phyloP scores from a whole-genome alignment of 2,888 invertebrate species.

The Drosophila hamatofila region DNA sequence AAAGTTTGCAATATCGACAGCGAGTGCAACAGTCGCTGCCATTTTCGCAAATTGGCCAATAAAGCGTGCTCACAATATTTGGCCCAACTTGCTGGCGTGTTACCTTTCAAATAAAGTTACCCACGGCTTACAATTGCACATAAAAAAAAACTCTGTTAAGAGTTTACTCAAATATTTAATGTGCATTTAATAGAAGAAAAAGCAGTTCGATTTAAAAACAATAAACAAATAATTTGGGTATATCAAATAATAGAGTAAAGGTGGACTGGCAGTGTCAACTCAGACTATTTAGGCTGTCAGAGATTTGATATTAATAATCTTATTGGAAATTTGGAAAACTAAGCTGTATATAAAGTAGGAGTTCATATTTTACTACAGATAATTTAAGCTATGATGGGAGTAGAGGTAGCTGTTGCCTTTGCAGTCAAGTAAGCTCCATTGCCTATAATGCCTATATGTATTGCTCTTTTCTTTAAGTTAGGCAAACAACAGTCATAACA shows the following conservation, averaged over 20 bases:
- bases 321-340: not conserved
- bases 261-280: not conserved
- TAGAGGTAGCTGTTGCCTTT: no score
- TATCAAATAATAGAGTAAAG: not conserved
- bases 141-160: not conserved
- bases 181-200: slow-evolving; percentile 2
- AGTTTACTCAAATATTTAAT: slow-evolving; percentile 25
- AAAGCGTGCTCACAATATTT: slow-evolving; percentile 71
- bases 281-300: not conserved
- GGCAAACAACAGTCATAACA: not conserved
- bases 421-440: no score
- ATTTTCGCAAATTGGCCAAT: slow-evolving; percentile 67
- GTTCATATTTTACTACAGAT: no score
- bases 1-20: slow-evolving; percentile 41
- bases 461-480: no score
- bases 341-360: no score
- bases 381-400: no score
- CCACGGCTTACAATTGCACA: slow-evolving; percentile 4
- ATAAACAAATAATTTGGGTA: not conserved
- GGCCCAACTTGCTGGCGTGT: slow-evolving; percentile 58
- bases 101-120: slow-evolving; percentile 60
- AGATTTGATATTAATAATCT: not conserved
- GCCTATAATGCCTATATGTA: no score
- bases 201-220: not conserved
- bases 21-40: slow-evolving; percentile 33